Base-by-base conservation (phyloP, 2,888 invertebrate genomes). In the Latheticus oryzae region DNA sequence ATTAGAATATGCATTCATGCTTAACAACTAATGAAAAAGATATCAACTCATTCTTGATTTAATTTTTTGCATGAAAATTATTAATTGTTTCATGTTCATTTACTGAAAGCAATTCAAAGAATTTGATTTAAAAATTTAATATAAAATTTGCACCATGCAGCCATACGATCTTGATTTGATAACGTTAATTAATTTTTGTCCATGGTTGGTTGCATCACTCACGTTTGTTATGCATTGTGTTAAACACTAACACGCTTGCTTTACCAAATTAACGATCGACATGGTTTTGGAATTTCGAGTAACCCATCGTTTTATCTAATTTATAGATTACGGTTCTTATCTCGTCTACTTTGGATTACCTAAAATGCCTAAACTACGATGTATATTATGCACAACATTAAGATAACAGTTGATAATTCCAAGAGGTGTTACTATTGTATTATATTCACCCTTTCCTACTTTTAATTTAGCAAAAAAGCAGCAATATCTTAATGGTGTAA, bases 141-240 rank as follows among this genome's bases (percentile, higher is more conserved):
- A 76, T 73, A 72, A 72, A 72, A 74, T 73, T 74, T 73, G 74
- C 72, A 67, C 68, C 63, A 64, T 62, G 69, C 67, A 68, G 64
- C 70, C 67, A 60, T 64, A 66, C 68, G 64, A 65, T 64, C 64
- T 62, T 67, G 61, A 61, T 65, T 66, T 63, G 61, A 61, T 61
- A 47, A 43, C 45, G 71, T 73, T 74, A 75, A 75, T 75, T 74
- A 75, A 75, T 73, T 74, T 72, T 66, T 67, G 66, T 61, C 45
- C 45, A 24, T 11, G 47, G 23, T 33, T 24, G 19, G 47, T 35
- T 45, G 66, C 69, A 67, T 65, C 63, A 59, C 64, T 64, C 64
- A 71, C 72, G 71, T 72, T 73, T 73, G 72, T 74, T 73, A 72
- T 68, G 73, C 70, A 65, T 69, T 67, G 66, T 71, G 72, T 73